These are phyloP conservation scores for Dasypogon diadema DNA, from an alignment of 2,888 invertebrate genomes.

Conservation along the genomic window DNA sequence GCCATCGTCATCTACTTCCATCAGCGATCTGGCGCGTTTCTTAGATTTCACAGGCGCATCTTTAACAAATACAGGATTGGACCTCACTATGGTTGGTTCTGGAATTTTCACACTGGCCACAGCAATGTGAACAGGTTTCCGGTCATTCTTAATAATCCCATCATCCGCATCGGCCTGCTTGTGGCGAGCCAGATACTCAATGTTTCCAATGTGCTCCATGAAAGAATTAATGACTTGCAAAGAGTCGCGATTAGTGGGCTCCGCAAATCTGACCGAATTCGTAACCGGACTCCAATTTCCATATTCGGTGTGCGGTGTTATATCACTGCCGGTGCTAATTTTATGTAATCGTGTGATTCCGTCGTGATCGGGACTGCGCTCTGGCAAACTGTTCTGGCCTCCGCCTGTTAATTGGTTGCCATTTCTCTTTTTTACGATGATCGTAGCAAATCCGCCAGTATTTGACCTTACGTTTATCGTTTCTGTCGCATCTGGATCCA, in stretches of 20 bases:
- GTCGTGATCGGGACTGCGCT: constrained; percentile 10
- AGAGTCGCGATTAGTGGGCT: constrained; percentile 56
- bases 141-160: constrained; percentile 69
- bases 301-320: constrained; percentile 57
- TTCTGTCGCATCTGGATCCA: constrained; percentile 82
- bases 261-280: constrained; percentile 59
- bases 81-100: constrained; percentile 77
- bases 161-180: constrained; percentile 28
- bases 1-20: constrained; percentile 77
- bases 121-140: constrained; percentile 72
- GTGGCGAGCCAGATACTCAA: constrained; percentile 51
- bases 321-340: constrained; percentile 1
- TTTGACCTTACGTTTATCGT: constrained; percentile 82
- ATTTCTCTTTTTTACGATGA: constrained; percentile 80
- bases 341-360: constrained; percentile 24
- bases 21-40: constrained; percentile 75
- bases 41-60: constrained; percentile 64
- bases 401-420: constrained; percentile 68
- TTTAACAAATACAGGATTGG: constrained; percentile 74
- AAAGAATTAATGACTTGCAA: constrained; percentile 58
- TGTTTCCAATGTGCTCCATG: constrained; percentile 57
- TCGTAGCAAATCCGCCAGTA: constrained; percentile 80
- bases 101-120: constrained; percentile 72
- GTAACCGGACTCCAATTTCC: constrained; percentile 67
- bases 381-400: not conserved